Conservation (phyloP, 2,888 invertebrate species). For the Darwinula stevensoni region DNA sequence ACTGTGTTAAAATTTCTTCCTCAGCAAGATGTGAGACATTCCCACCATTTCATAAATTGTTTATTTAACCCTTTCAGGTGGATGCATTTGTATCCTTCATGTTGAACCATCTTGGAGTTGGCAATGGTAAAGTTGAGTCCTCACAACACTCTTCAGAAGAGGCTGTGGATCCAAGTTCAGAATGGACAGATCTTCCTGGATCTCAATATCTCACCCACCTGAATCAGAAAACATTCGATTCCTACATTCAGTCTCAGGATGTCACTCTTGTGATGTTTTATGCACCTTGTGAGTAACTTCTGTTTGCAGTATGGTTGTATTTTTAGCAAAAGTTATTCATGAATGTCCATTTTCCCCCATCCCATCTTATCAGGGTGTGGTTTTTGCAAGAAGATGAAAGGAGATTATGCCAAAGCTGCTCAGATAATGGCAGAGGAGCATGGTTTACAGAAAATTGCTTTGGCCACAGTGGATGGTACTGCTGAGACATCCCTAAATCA, state of each 20-base stretch:
- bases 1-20: no score
- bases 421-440: slow-evolving; percentile 19
- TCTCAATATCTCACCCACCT: slow-evolving; percentile 20
- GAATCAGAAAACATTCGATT: slow-evolving; percentile 8
- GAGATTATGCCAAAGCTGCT: slow-evolving; percentile 28
- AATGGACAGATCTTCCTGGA: slow-evolving; percentile 20
- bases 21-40: no score
- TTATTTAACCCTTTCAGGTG: no score
- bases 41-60: no score
- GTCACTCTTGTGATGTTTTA: slow-evolving; percentile 18
- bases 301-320: not conserved
- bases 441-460: slow-evolving; percentile 15
- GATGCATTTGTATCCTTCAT: no score
- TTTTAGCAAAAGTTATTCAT: no score
- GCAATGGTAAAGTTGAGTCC: no score
- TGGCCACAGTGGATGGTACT: slow-evolving; percentile 34
- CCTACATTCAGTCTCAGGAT: slow-evolving; percentile 8
- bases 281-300: slow-evolving; percentile 16
- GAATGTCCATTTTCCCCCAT: no score
- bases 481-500: slow-evolving; percentile 26
- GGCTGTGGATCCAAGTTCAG: no score
- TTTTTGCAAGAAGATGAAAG: slow-evolving; percentile 35
- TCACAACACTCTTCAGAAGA: no score
- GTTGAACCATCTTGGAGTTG: no score
- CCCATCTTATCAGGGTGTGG: slow-evolving; percentile 31